Percentiles rank a stretch among this genome's conserved stretches.
Conservation (phyloP, 2,113 vertebrate genomes). For the Grallaria varia region DNA sequence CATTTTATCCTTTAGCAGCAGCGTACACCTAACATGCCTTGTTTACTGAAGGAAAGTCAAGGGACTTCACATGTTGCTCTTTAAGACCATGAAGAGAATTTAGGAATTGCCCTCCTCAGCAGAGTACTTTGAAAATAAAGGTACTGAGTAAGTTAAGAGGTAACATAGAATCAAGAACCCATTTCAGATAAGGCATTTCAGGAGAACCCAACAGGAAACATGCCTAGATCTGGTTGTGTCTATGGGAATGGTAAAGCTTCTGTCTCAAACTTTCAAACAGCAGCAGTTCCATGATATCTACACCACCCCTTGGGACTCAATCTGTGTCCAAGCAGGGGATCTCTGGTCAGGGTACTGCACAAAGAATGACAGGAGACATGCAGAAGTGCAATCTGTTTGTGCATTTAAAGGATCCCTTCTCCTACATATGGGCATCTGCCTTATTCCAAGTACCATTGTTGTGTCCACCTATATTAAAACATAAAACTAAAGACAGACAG, state of each 20-base stretch:
- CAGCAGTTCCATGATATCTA: neutral
- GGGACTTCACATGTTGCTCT: rapidly evolving
- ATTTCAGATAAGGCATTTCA: neutral
- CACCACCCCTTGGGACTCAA: rapidly evolving
- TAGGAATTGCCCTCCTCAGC: neutral
- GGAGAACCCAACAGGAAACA: neutral
- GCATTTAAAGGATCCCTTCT: neutral
- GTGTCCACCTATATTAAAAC: neutral
- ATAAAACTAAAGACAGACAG: neutral
- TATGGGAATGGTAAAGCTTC: neutral
- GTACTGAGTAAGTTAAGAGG: neutral
- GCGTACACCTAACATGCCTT: rapidly evolving
- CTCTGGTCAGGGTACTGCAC: neutral
- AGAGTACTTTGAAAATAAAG: neutral
- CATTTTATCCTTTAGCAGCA: neutral
- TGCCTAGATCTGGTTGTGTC: neutral
- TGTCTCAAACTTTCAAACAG: neutral
- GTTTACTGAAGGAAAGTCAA: neutral
- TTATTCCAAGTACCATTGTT: neutral
- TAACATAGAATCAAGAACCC: neutral
- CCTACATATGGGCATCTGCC: neutral
- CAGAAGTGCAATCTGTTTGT: neutral
- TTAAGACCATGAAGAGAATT: neutral
- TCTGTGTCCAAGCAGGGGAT: neutral
- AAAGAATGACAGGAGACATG: neutral